A percentile compares a stretch with the other conserved stretches of the same genome.
Evolutionary conservation across 2,113 vertebrate species (phyloP).

Genomic region (Taurulus bubalis): DNA sequence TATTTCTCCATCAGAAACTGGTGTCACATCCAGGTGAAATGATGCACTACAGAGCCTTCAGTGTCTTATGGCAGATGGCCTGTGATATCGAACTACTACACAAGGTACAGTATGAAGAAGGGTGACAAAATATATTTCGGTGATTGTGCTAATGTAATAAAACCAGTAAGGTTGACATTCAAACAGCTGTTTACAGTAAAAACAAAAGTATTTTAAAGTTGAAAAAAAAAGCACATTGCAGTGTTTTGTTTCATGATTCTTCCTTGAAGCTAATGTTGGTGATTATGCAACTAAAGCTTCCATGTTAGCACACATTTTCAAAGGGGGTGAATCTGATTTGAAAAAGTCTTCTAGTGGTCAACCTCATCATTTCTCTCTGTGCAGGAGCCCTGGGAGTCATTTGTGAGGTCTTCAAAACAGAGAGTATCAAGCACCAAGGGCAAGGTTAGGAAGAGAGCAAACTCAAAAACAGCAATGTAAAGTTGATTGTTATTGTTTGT

Average conservation of each 20-base stretch:
- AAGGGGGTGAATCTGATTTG: not conserved
- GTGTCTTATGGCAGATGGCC: conserved; percentile 89
- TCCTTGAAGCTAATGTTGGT: not conserved
- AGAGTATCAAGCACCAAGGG: conserved; percentile 48
- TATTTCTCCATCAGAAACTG: conserved; percentile 83
- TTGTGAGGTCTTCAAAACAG: conserved; percentile 78
- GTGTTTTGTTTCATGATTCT: not conserved
- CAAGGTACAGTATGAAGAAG: conserved; percentile 78
- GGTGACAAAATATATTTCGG: not conserved
- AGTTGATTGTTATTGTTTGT: not conserved
- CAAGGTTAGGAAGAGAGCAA: conserved; percentile 76
- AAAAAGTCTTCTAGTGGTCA: not conserved
- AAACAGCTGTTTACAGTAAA: not conserved
- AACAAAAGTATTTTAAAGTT: no score
- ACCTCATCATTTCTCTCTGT: conserved; percentile 45
- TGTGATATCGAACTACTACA: conserved; percentile 91
- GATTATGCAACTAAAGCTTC: not conserved
- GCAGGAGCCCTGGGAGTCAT: conserved; percentile 90
- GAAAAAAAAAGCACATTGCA: not conserved
- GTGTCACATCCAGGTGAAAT: conserved; percentile 77
- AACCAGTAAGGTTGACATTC: not conserved
- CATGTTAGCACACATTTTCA: not conserved
- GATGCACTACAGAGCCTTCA: conserved; percentile 84
- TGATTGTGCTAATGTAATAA: conserved; percentile 10
- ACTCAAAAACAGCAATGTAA: not conserved